Evolutionary conservation across 2,113 vertebrate genomes (phyloP), one percentile per base, ranked within the genome.

Genomic region (Ammodytes marinus): DNA sequence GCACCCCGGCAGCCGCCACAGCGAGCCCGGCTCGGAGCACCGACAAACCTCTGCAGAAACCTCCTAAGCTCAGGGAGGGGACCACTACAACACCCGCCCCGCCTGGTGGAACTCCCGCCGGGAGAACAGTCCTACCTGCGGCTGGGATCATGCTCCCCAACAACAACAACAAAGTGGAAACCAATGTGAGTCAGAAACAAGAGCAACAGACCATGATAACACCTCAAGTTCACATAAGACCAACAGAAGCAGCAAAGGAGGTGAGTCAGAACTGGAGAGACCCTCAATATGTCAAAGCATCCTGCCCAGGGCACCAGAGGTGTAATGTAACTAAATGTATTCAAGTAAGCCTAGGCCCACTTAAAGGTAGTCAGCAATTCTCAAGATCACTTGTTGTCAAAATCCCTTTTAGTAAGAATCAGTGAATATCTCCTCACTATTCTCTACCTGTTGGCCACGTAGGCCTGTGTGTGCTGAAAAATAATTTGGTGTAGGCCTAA

Each of bases 121-220:
- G 0, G 5, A 78, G 66, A 58, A 45, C 79, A 2, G 4, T 87
- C 37, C 61, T 95, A 5, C 86, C 89, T 1, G 88, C 66, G 1
- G 94, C 92, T 10, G 94, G 92, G 35, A 90, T 95, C 61, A 1
- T 89, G 6, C 66, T 12, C 49, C 90, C 86, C 58, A 84, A 85
- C 68, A 91, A 86, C 78, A 90, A 77, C 77, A 84, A 86, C 37
- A 76, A 70, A 2, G 43, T 63, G 58, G 64, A 90, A 1, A 70
- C 45, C 0, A 69, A 71, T 15, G 10, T 68, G 0, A 85, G 80
- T 49, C 58, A 63, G 13, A 61, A 70, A 1, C 75, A 27, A 27
- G 27, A 76, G n/a, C 77, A 82, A 0, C 66, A 46, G 58, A 43
- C 58, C 1, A 39, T 0, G 10, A 46, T 4, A 13, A 4, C 47